A percentile compares a stretch with the other conserved stretches of the same genome.
phyloP scores from a whole-genome alignment of 2,888 invertebrate genomes.

The Drosophila prostipennis region DNA sequence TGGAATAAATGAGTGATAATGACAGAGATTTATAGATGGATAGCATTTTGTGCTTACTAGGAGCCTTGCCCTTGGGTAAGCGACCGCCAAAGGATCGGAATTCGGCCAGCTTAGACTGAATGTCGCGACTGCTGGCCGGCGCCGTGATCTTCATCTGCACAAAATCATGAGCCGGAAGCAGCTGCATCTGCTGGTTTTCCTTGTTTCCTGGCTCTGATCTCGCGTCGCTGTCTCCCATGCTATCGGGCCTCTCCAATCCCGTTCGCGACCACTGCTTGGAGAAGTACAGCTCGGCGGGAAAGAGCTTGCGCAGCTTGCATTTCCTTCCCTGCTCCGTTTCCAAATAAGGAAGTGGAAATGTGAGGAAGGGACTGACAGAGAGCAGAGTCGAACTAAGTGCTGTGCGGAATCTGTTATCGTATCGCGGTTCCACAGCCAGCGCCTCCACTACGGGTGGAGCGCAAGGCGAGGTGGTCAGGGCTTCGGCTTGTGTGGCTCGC shows the following conservation, averaged over 20 bases:
- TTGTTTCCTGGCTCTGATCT: conserved; percentile 47
- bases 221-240: conserved; percentile 47
- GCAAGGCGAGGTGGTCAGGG: conserved; percentile 83
- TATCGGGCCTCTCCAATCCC: conserved; percentile 68
- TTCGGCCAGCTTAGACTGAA: conserved; percentile 91
- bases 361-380: conserved; percentile 94
- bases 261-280: conserved; percentile 86
- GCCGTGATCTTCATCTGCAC: conserved; percentile 89
- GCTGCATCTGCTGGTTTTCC: conserved; percentile 62
- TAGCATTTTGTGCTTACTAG: conserved; percentile 67
- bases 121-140: conserved; percentile 87
- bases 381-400: conserved; percentile 90
- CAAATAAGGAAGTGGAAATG: conserved; percentile 93
- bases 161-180: conserved; percentile 90
- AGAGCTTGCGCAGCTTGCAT: conserved; percentile 89
- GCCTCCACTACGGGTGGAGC: conserved; percentile 73
- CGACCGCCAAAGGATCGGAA: conserved; percentile 94
- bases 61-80: conserved; percentile 82
- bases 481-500: conserved; percentile 84
- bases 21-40: background rate
- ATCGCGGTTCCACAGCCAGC: conserved; percentile 86
- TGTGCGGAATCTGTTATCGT: conserved; percentile 89
- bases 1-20: background rate
- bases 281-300: conserved; percentile 90
- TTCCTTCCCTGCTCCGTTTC: conserved; percentile 93